Conservation (phyloP, 2,113 vertebrate species). For the Zapornia atra region DNA sequence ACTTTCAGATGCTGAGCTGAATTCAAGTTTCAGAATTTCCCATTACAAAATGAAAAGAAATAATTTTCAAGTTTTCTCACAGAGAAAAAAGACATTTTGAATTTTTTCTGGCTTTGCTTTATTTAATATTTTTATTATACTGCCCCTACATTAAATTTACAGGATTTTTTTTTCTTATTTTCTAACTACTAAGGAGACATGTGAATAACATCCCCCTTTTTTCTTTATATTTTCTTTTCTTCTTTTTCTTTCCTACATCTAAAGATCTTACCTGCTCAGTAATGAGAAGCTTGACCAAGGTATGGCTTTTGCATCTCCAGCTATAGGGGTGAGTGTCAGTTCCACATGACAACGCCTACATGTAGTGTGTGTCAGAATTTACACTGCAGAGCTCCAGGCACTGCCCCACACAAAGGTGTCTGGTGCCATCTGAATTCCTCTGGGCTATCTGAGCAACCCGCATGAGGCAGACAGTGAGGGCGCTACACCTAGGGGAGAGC, state of each 20-base stretch:
- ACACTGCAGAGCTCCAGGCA: neutral
- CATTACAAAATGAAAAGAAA: neutral
- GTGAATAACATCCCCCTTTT: neutral
- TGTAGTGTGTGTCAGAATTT: rapidly evolving
- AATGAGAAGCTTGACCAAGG: neutral
- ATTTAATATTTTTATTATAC: neutral
- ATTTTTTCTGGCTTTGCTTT: neutral
- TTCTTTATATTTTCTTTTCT: neutral
- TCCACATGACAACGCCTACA: neutral
- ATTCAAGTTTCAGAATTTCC: neutral
- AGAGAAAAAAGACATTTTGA: neutral
- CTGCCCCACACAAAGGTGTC: neutral
- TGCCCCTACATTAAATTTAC: neutral
- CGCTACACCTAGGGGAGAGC: neutral
- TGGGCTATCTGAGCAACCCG: neutral
- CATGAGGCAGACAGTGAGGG: neutral
- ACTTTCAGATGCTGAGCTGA: neutral
- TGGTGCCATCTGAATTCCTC: neutral
- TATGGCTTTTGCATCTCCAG: neutral
- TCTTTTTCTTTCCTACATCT: neutral
- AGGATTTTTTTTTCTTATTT: neutral
- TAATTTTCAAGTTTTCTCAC: neutral
- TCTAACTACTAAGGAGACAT: neutral
- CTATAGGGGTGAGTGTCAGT: neutral
- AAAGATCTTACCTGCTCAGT: neutral